Evolutionary conservation across 2,797 vertebrate species (phyloP), one percentile per base, ranked within the genome.

Genomic region (Schizothorax lantsangensis): DNA sequence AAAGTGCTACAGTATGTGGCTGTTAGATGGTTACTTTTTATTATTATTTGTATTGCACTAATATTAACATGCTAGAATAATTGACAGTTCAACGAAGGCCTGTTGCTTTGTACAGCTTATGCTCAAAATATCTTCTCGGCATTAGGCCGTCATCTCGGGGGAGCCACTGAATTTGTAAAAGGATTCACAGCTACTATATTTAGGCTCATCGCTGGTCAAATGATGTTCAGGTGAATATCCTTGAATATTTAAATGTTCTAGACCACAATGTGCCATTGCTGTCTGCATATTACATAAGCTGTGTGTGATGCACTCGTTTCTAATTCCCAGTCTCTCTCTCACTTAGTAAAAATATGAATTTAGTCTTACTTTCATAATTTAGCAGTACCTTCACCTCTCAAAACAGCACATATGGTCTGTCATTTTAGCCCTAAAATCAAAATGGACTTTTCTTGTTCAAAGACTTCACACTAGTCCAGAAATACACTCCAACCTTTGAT

Each of bases 361-460:
- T 79, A 64, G 72, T 82, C 84, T 85, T 77, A 21, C 47, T 86
- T 89, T 86, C 66, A 88, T 86, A 86, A 84, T 86, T 87, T 49
- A 84, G 43, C 21, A 11, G 5, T 36, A 85, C 90, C 90, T 93
- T 92, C 89, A 91, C 92, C 86, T 91, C 91, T 92, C 90, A 89
- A 91, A 89, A 40, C 89, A 90, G 90, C 90, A 92, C 89, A 90
- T 91, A 88, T 87, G 85, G 79, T 83, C 92, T 90, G 85, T 86
- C 88, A 93, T 90, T 93, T 94, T 93, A 89, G 89, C 88, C 71
- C 89, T 88, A 71, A 81, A 89, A 89, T 90, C 90, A 82, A 94
- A 95, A 95, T 95, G 93, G 94, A 94, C 92, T 95, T 94, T 94
- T 86, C 95, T 92, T 95, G 95, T 95, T 91, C 88, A 87, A 89